These are phyloP conservation scores for Yponomeuta malinellus DNA, from an alignment of 2,888 invertebrate genomes.

Conservation along the genomic window DNA sequence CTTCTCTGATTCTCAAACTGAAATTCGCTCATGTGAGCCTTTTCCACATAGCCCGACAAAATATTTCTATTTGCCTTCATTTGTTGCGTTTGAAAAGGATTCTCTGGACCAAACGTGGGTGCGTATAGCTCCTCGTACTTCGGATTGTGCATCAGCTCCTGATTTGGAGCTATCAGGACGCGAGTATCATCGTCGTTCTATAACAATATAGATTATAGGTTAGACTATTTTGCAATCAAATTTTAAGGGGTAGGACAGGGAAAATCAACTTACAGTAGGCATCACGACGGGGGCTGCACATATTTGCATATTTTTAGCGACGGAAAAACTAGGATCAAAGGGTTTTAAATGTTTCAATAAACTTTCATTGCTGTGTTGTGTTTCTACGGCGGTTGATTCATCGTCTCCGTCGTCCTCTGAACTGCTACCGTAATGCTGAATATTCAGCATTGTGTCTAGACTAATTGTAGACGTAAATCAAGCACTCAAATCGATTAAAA, in stretches of 20 bases:
- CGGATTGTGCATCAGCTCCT: conserved; percentile 93
- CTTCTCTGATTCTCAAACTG: conserved; percentile 97
- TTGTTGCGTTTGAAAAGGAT: conserved; percentile 94
- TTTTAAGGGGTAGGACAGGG: background rate
- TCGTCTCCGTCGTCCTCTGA: conserved; percentile 80
- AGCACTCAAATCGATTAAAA: background rate
- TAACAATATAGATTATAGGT: conserved; percentile 26
- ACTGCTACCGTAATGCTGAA: conserved; percentile 84
- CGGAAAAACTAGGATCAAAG: conserved; percentile 73
- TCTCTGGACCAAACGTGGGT: conserved; percentile 92
- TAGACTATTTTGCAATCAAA: conserved; percentile 7
- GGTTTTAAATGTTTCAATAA: conserved; percentile 73
- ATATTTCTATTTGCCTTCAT: conserved; percentile 92
- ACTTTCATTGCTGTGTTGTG: conserved; percentile 52
- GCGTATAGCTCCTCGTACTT: conserved; percentile 96
- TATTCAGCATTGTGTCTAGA: conserved; percentile 76
- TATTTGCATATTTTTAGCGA: conserved; percentile 80
- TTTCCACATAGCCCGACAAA: conserved; percentile 95
- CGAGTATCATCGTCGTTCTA: conserved; percentile 84
- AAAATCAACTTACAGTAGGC: conserved; percentile 78
- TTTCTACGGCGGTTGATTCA: conserved; percentile 44
- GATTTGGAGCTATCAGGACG: conserved; percentile 85
- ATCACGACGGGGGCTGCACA: conserved; percentile 90
- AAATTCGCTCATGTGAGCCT: conserved; percentile 96
- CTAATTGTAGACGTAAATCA: background rate